These are phyloP conservation scores for Meda fulgida DNA, from an alignment of 2,797 vertebrate genomes.

Conservation along the genomic window DNA sequence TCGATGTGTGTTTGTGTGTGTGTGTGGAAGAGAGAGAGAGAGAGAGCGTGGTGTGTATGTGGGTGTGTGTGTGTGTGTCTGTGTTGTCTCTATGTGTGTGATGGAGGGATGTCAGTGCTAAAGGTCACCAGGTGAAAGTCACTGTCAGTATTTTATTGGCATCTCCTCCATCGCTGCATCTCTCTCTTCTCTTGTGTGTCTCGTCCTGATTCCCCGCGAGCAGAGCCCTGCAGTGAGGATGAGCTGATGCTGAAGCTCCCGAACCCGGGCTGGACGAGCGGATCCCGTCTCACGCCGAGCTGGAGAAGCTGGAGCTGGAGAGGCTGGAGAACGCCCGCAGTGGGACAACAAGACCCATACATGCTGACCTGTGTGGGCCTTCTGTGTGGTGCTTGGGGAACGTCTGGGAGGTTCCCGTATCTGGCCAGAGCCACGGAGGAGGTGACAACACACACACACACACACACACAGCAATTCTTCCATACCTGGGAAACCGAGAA, in stretches of 20 bases:
- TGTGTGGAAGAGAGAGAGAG: too few species aligned
- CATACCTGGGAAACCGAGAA: background rate
- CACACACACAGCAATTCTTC: too few species aligned
- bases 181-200: background rate
- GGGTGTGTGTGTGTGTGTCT: background rate
- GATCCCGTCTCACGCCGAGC: slow-evolving; percentile 81
- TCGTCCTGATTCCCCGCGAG: background rate
- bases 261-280: slow-evolving; percentile 88
- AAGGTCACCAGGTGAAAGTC: slow-evolving; percentile 71
- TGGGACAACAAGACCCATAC: slow-evolving; percentile 98
- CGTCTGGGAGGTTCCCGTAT: slow-evolving; percentile 93
- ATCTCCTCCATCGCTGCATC: background rate
- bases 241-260: slow-evolving; percentile 84
- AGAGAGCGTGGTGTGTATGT: background rate
- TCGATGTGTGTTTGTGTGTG: background rate
- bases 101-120: slow-evolving; percentile 73
- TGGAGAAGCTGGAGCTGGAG: slow-evolving; percentile 83
- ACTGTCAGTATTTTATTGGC: slow-evolving; percentile 24
- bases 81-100: background rate
- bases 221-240: background rate
- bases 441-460: slow-evolving; percentile 70
- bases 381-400: slow-evolving; percentile 95
- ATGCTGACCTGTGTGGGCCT: slow-evolving; percentile 94
- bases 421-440: slow-evolving; percentile 94
- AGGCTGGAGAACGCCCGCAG: slow-evolving; percentile 85